A percentile compares a stretch with the other conserved stretches of the same genome.
phyloP scores from a whole-genome alignment of 2,797 vertebrate species.

The Thunnus albacares region DNA sequence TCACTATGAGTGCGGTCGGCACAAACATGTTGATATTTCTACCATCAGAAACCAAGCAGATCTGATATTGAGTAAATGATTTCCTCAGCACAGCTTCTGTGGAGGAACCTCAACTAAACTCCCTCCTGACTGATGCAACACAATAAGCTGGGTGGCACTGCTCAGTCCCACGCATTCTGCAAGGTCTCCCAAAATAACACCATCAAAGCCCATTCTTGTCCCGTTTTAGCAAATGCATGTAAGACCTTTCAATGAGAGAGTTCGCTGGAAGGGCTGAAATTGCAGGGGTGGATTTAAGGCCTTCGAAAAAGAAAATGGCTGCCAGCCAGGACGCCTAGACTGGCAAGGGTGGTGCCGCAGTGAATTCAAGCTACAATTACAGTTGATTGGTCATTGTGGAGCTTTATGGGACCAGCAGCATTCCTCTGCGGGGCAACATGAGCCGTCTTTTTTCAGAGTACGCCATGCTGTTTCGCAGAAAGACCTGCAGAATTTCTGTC shows the following conservation, averaged over 20 bases:
- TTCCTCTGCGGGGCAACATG: conserved; percentile 50
- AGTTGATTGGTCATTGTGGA: conserved; percentile 67
- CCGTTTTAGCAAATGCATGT: conserved; percentile 50
- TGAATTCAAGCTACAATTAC: conserved; percentile 74
- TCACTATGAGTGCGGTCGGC: neutral
- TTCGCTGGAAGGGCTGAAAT: conserved; percentile 54
- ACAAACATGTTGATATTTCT: conserved; percentile 6
- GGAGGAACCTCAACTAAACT: conserved; percentile 19
- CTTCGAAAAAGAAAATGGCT: conserved; percentile 67
- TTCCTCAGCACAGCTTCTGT: conserved; percentile 17
- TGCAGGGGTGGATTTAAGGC: conserved; percentile 67
- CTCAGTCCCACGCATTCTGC: conserved; percentile 71
- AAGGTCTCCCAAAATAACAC: conserved; percentile 59
- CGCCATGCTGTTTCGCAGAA: neutral
- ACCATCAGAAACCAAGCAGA: conserved; percentile 7
- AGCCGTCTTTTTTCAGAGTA: conserved; percentile 22
- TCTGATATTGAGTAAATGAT: conserved; percentile 17
- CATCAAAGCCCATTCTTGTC: conserved; percentile 46
- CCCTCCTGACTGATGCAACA: conserved; percentile 47
- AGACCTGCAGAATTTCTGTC: conserved; percentile 33
- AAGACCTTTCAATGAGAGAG: conserved; percentile 58
- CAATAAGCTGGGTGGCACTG: conserved; percentile 25
- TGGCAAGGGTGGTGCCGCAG: conserved; percentile 61
- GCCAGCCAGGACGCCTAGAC: conserved; percentile 55
- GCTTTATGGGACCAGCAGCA: conserved; percentile 57